Percentiles rank a stretch among this genome's conserved stretches.
Evolutionary conservation across 1,140 invertebrate genomes (phyloP).

Genomic region (Chelonus insularis): DNA sequence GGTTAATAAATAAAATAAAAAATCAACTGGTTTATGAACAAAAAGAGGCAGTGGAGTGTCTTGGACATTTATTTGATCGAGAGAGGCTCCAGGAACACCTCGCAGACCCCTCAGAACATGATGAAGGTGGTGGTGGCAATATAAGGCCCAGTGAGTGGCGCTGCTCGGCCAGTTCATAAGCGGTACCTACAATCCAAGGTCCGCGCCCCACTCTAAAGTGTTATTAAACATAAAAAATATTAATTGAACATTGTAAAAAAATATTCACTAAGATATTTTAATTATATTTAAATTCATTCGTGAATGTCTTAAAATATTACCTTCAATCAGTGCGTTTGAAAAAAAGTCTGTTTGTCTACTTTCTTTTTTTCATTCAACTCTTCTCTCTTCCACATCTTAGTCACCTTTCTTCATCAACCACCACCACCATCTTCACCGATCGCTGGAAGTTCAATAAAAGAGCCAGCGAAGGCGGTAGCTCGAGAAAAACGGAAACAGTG

Average conservation of each 20-base stretch:
- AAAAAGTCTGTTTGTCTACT: not conserved
- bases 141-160: constrained; percentile 54
- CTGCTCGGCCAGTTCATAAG: constrained; percentile 55
- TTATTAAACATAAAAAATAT: constrained; percentile 12
- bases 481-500: not conserved
- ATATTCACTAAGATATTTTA: constrained; percentile 5
- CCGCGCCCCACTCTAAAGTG: constrained; percentile 41
- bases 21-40: no score
- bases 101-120: constrained; percentile 4
- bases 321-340: not conserved
- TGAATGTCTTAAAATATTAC: not conserved
- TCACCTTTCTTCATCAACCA: not conserved
- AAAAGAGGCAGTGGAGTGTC: not conserved
- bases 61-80: not conserved
- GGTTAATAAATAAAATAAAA: no score
- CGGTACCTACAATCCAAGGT: constrained; percentile 53
- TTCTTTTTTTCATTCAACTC: not conserved
- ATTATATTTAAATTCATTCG: not conserved
- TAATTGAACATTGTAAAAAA: constrained; percentile 12
- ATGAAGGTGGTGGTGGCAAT: constrained; percentile 56
- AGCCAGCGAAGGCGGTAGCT: not conserved
- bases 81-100: constrained; percentile 22
- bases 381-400: not conserved
- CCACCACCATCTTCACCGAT: not conserved
- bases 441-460: not conserved